Conservation (phyloP, 1,140 invertebrate genomes). For the Odontomachus brunneus region DNA sequence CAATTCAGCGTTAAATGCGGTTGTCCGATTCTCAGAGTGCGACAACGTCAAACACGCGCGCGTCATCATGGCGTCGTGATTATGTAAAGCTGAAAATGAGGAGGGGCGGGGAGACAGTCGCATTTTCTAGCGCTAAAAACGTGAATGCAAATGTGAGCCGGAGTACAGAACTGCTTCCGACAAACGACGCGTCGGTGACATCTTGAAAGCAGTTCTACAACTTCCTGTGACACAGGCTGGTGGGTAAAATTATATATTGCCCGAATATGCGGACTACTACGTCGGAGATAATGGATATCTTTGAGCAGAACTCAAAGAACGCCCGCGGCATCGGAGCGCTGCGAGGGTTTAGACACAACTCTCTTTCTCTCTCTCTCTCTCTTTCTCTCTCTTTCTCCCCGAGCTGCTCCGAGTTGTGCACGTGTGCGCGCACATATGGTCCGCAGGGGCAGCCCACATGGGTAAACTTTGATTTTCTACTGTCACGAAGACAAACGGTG, state of each 20-base stretch:
- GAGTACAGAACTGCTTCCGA: background rate
- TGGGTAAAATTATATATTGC: slow-evolving; percentile 17
- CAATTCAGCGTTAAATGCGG: background rate
- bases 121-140: background rate
- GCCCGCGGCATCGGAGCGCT: background rate
- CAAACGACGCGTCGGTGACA: background rate
- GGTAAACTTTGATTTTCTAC: slow-evolving; percentile 55
- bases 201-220: background rate
- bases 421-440: slow-evolving; percentile 44
- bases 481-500: slow-evolving; percentile 45
- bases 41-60: no score
- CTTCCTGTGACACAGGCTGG: background rate
- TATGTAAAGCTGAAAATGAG: background rate
- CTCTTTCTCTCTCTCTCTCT: no score
- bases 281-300: slow-evolving; percentile 51
- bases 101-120: no score
- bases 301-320: slow-evolving; percentile 47
- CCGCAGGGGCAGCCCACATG: slow-evolving; percentile 42
- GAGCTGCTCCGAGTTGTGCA: background rate
- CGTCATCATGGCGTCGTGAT: background rate
- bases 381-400: background rate
- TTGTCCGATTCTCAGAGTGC: background rate
- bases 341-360: slow-evolving; percentile 20
- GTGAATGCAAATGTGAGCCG: background rate
- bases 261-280: slow-evolving; percentile 40